Conservation (phyloP, 2,797 vertebrate species). For the Gadopsis bispinosus region DNA sequence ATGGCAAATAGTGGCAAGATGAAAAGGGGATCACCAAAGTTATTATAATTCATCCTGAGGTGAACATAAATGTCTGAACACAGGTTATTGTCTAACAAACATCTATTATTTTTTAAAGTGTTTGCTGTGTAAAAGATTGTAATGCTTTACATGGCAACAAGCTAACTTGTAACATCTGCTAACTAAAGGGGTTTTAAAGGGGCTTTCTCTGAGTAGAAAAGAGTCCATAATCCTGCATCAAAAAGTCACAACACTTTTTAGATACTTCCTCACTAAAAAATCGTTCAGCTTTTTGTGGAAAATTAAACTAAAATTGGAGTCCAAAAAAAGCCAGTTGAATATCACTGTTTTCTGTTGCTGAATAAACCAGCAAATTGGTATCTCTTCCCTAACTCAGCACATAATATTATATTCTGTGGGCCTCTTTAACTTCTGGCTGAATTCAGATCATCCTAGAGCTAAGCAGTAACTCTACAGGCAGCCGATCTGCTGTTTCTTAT, state of each 20-base stretch:
- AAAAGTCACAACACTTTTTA: not conserved
- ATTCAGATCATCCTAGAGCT: constrained; percentile 54
- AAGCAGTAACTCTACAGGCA: constrained; percentile 49
- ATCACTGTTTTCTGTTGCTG: constrained; percentile 5
- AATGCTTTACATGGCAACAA: not conserved
- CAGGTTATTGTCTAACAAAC: not conserved
- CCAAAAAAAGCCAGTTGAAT: constrained; percentile 10
- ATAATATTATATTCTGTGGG: constrained; percentile 26
- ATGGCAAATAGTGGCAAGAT: too few relatives aligned
- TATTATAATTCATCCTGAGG: too few relatives aligned
- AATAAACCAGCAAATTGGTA: constrained; percentile 19
- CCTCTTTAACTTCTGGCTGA: constrained; percentile 54
- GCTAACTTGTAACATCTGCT: constrained; percentile 7
- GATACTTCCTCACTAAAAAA: not conserved
- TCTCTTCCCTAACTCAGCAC: constrained; percentile 10
- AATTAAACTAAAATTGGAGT: not conserved
- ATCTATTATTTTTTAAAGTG: not conserved
- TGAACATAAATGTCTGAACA: not conserved
- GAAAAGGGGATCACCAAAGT: too few relatives aligned
- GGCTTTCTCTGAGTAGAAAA: not conserved
- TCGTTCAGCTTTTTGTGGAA: not conserved
- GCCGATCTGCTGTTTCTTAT: constrained; percentile 50
- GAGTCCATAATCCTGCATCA: not conserved
- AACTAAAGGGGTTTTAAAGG: not conserved
- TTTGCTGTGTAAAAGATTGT: not conserved